These are phyloP conservation scores for Osmerus eperlanus DNA, from an alignment of 2,113 vertebrate genomes.

Conservation along the genomic window DNA sequence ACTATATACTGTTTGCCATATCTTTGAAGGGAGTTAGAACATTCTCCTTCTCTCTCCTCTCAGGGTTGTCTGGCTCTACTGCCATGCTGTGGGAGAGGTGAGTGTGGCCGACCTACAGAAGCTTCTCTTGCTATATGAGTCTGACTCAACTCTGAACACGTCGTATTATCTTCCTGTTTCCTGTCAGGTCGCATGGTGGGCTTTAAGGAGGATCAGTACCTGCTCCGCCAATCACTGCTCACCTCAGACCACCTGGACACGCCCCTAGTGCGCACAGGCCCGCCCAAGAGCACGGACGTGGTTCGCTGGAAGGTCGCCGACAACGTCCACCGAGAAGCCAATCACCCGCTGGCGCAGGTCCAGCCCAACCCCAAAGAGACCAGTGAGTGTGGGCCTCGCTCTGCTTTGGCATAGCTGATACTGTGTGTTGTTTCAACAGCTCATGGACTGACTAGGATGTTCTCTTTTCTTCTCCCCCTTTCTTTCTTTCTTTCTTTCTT, in stretches of 20 bases:
- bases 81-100: constrained; percentile 89
- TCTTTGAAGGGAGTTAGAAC: constrained; percentile 3
- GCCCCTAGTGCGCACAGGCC: constrained; percentile 84
- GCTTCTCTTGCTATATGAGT: not conserved
- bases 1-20: not conserved
- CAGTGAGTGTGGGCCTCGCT: constrained; percentile 66
- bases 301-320: constrained; percentile 94
- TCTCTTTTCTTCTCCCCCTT: not conserved
- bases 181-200: constrained; percentile 86
- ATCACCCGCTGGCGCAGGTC: constrained; percentile 59
- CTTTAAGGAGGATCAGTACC: constrained; percentile 94
- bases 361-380: constrained; percentile 79
- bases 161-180: not conserved
- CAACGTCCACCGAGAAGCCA: constrained; percentile 80
- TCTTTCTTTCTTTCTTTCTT: not conserved
- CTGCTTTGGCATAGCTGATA: not conserved
- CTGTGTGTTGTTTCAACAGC: not conserved
- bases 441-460: not conserved
- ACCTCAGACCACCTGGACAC: constrained; percentile 90
- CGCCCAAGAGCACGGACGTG: constrained; percentile 81
- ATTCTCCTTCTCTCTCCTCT: constrained; percentile 36
- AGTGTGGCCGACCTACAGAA: not conserved
- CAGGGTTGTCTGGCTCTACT: constrained; percentile 88
- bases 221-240: constrained; percentile 87
- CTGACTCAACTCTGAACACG: too few species aligned